Conservation (phyloP, 2,113 vertebrate species). For the Thymallus thymallus region DNA sequence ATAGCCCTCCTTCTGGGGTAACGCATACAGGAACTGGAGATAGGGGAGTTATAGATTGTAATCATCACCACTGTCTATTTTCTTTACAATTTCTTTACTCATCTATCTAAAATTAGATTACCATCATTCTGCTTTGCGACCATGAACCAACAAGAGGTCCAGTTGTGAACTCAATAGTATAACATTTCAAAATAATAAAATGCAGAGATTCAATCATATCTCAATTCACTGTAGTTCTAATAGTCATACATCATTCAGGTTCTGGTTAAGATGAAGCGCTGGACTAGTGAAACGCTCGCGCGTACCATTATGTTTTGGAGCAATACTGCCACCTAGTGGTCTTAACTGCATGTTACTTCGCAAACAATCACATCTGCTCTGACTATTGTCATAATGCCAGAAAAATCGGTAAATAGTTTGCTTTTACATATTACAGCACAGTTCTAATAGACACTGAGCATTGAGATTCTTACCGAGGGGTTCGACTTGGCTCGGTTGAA, state of each 20-base stretch:
- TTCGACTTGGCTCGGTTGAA: slow-evolving; percentile 77
- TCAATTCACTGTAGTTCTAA: no score
- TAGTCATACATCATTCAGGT: no score
- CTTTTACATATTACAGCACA: no score
- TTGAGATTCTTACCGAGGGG: slow-evolving; percentile 76
- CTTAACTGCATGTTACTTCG: background rate
- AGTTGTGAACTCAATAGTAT: background rate
- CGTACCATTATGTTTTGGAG: background rate
- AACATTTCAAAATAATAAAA: background rate
- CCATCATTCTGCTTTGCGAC: no score
- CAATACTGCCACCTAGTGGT: background rate
- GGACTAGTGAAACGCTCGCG: background rate
- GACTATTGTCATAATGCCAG: background rate
- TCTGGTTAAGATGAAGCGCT: background rate
- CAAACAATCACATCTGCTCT: background rate
- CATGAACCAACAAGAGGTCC: no score
- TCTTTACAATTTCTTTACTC: background rate
- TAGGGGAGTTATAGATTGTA: background rate
- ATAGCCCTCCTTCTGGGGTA: slow-evolving; percentile 91
- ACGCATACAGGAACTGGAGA: slow-evolving; percentile 86
- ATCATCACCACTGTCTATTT: background rate
- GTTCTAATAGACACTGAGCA: no score
- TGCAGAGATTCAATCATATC: no score
- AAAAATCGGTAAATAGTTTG: no score
- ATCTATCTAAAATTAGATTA: no score